Base-by-base conservation (phyloP, 2,113 vertebrate genomes). In the Shinisaurus crocodilurus region DNA sequence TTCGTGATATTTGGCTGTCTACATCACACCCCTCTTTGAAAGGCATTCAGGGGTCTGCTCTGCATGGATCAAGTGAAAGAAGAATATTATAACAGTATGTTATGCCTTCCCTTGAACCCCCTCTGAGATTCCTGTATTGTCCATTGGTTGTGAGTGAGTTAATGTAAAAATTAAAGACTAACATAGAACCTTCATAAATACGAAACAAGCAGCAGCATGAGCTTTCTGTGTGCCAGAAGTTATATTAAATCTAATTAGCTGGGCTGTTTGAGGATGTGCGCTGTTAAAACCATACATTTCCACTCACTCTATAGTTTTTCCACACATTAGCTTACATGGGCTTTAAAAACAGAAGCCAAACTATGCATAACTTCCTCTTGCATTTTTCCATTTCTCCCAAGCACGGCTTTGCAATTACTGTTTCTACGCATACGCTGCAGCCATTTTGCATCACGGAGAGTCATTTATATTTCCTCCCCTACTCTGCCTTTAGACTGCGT, bases 201-300 rank as follows among this genome's bases (percentile, higher is more conserved):
- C 90, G 95, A 91, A 93, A 89, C 81, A 13, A 5, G 85, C 60
- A 76, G 82, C 57, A 85, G 80, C 29, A 60, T 60, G 50, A 60
- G 69, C 82, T 92, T 79, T 92, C 43, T 91, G 67, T 77, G 80
- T 92, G 92, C 93, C 94, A 95, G 93, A 93, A 93, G 88, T 91
- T 93, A 91, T 86, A 88, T 81, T 93, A 91, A 82, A 89, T 92
- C 43, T 86, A 95, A 82, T 92, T 88, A 90, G 86, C 92, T 93
- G 84, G 89, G 81, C 92, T 67, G 89, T 82, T 82, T 86, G 91
- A 89, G 90, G 89, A 77, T 83, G 75, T 0, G 23, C 93, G 96
- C 95, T 96, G 94, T 86, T 95, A 92, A 96, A 96, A 37, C 91
- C 92, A 94, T 92, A 48, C 86, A 85, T 81, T 95, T 92, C 90